Evolutionary conservation across 2,797 vertebrate species (phyloP).

Genomic region (Spea hammondii): DNA sequence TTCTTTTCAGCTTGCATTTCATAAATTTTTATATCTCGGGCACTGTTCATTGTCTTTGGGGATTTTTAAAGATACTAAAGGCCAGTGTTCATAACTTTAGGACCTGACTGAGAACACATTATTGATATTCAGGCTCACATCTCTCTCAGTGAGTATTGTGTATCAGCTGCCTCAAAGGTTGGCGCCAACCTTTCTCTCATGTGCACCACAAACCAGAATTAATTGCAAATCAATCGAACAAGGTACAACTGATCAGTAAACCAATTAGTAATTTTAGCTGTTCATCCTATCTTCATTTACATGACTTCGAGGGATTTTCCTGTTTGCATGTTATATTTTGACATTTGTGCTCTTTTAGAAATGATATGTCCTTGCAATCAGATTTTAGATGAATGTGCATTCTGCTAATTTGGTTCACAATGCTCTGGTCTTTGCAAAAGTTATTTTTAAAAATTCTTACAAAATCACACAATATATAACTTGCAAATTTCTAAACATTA

Average conservation of each 20-base stretch:
- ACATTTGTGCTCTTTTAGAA: constrained; percentile 44
- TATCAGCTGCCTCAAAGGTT: constrained; percentile 88
- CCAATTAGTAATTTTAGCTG: constrained; percentile 99
- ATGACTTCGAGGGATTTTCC: constrained; percentile 57
- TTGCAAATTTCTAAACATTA: no score
- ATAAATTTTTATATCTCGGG: not conserved
- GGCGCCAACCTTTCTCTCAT: constrained; percentile 92
- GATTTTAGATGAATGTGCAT: constrained; percentile 19
- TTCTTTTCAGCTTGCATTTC: constrained; percentile 9
- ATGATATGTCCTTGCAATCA: constrained; percentile 49
- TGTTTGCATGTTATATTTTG: constrained; percentile 57
- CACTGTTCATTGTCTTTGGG: constrained; percentile 37
- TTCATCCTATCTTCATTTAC: constrained; percentile 83
- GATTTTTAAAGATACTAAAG: constrained; percentile 68
- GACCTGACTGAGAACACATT: constrained; percentile 75
- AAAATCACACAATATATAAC: no score
- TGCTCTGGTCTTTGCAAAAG: no score
- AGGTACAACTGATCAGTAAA: constrained; percentile 99
- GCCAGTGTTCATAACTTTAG: constrained; percentile 67
- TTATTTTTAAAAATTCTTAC: no score
- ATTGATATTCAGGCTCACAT: constrained; percentile 77
- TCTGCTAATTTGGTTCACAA: not conserved
- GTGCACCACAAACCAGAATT: constrained; percentile 96
- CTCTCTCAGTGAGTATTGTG: constrained; percentile 85
- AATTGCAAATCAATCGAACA: constrained; percentile 99